These are phyloP conservation scores for Sialis lutaria DNA, from an alignment of 2,888 invertebrate genomes.

Conservation along the genomic window DNA sequence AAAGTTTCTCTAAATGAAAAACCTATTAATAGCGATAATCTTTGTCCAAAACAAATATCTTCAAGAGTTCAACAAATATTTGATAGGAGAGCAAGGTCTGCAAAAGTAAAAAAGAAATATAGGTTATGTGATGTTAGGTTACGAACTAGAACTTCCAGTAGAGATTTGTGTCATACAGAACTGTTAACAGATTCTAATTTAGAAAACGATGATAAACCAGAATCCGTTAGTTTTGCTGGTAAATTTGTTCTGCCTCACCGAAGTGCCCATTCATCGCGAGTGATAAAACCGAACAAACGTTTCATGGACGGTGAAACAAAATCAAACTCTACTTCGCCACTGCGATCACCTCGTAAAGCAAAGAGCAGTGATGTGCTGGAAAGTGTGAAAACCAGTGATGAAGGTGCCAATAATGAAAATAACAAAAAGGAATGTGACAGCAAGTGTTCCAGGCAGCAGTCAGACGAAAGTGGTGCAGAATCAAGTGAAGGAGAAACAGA, in stretches of 20 bases:
- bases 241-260: slow-evolving; percentile 65
- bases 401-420: slow-evolving; percentile 7
- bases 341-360: not conserved
- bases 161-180: not conserved
- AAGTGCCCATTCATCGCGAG: slow-evolving; percentile 70
- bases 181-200: slow-evolving; percentile 14
- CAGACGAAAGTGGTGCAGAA: slow-evolving; percentile 12
- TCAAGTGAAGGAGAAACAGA: slow-evolving; percentile 8
- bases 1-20: too few species aligned
- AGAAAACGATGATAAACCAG: slow-evolving; percentile 14
- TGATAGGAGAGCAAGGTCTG: not conserved
- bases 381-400: slow-evolving; percentile 15
- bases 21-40: too few species aligned
- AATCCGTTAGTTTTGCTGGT: slow-evolving; percentile 23
- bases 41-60: slow-evolving; percentile 6
- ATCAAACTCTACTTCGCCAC: not conserved
- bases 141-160: not conserved
- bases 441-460: slow-evolving; percentile 14
- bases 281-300: slow-evolving; percentile 76
- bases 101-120: not conserved
- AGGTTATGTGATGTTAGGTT: not conserved
- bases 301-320: slow-evolving; percentile 45
- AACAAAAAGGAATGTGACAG: too few species aligned
- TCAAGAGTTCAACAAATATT: slow-evolving; percentile 22
- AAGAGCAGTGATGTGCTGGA: slow-evolving; percentile 14